A percentile compares a stretch with the other conserved stretches of the same genome.
phyloP scores from a whole-genome alignment of 2,888 invertebrate genomes.

The Apomyelois bistriatella region DNA sequence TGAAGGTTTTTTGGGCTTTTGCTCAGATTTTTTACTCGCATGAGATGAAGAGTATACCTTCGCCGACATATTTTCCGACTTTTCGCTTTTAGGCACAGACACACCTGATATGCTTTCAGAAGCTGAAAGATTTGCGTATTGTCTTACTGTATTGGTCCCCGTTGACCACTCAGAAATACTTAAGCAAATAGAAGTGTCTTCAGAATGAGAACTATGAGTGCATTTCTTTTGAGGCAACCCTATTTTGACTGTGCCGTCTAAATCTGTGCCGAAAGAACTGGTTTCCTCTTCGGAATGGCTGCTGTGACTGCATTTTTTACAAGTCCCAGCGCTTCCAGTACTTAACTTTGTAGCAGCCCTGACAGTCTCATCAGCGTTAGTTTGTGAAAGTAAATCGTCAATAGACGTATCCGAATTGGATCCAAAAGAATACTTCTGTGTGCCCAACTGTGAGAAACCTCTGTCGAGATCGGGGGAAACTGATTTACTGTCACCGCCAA shows the following conservation, averaged over 20 bases:
- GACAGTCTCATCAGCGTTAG: slow-evolving; percentile 79
- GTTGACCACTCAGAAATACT: slow-evolving; percentile 94
- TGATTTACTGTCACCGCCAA: slow-evolving; percentile 81
- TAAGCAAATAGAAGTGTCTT: slow-evolving; percentile 91
- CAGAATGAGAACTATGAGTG: slow-evolving; percentile 91
- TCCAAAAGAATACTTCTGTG: slow-evolving; percentile 73
- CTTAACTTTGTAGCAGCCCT: slow-evolving; percentile 72
- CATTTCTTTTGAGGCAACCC: slow-evolving; percentile 89
- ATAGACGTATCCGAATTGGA: slow-evolving; percentile 83
- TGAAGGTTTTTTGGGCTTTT: slow-evolving; percentile 61
- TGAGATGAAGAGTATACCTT: slow-evolving; percentile 82
- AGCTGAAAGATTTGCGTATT: slow-evolving; percentile 87
- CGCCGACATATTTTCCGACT: slow-evolving; percentile 75
- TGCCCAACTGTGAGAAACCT: slow-evolving; percentile 58
- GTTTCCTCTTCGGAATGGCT: slow-evolving; percentile 88
- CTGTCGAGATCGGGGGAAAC: slow-evolving; percentile 80
- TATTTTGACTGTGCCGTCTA: slow-evolving; percentile 90
- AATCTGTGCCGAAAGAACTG: slow-evolving; percentile 87
- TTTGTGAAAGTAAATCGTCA: slow-evolving; percentile 81
- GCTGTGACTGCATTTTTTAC: slow-evolving; percentile 83
- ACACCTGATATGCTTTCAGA: slow-evolving; percentile 82
- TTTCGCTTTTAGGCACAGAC: slow-evolving; percentile 81
- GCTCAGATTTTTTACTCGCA: slow-evolving; percentile 73
- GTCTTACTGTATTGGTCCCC: slow-evolving; percentile 90
- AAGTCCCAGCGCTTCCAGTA: slow-evolving; percentile 73